These are phyloP conservation scores for Malurus cyaneus DNA, from an alignment of 2,113 vertebrate species.

Conservation along the genomic window DNA sequence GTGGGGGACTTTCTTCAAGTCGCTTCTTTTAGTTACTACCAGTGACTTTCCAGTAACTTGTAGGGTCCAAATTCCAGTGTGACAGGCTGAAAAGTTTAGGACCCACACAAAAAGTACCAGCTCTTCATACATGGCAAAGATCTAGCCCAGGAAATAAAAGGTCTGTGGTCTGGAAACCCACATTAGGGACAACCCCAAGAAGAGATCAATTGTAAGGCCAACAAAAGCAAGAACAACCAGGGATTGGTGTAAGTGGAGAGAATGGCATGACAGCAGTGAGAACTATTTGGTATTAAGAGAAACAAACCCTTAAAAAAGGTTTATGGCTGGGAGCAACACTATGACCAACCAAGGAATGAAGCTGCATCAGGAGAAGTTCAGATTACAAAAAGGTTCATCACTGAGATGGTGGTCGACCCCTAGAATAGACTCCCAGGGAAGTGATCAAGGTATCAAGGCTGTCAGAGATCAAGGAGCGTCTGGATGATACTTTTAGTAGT, in stretches of 20 bases:
- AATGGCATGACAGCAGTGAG: neutral
- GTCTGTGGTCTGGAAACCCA: neutral
- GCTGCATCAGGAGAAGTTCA: neutral
- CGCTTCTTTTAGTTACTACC: neutral
- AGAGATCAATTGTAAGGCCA: neutral
- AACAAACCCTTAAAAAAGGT: neutral
- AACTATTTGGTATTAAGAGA: neutral
- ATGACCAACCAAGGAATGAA: neutral
- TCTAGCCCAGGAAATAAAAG: neutral
- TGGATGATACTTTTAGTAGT: neutral
- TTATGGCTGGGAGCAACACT: neutral
- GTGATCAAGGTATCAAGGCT: neutral
- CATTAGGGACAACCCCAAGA: neutral
- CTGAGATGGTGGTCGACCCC: neutral
- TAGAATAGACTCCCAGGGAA: neutral
- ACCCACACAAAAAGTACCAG: fast-evolving
- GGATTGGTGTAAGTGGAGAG: neutral
- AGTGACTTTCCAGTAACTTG: neutral
- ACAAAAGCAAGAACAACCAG: neutral
- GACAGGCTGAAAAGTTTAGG: neutral
- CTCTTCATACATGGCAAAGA: neutral
- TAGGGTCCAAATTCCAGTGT: neutral
- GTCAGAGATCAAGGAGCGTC: neutral
- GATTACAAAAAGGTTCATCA: neutral
- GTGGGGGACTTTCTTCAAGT: neutral